Conservation (phyloP, 2,888 invertebrate species). For the Lutraria lutraria region DNA sequence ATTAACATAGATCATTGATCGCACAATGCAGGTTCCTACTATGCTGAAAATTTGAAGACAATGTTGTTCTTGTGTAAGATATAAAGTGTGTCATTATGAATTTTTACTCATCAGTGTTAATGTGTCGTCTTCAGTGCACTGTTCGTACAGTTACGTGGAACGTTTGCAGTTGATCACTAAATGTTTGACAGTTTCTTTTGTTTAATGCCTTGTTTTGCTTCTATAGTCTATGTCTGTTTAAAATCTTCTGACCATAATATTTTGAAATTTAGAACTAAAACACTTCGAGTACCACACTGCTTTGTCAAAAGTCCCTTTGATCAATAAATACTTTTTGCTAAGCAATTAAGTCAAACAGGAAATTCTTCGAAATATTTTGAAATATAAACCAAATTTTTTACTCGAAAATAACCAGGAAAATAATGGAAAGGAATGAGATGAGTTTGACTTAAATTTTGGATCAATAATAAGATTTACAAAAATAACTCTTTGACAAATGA, state of each 20-base stretch:
- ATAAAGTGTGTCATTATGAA: slow-evolving; percentile 31
- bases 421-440: too few relatives aligned
- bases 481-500: too few relatives aligned
- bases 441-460: too few relatives aligned
- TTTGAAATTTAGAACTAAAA: background rate
- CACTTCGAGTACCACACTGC: background rate
- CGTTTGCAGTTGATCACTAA: slow-evolving; percentile 19
- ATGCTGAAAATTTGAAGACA: slow-evolving; percentile 56
- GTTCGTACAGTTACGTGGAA: slow-evolving; percentile 25
- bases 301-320: background rate
- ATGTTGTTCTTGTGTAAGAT: slow-evolving; percentile 63
- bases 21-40: slow-evolving; percentile 49
- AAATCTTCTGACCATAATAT: background rate
- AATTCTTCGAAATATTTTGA: background rate
- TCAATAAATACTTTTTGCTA: background rate
- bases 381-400: background rate
- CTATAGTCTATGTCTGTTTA: background rate
- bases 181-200: slow-evolving; percentile 14
- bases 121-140: slow-evolving; percentile 20
- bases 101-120: slow-evolving; percentile 24
- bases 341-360: background rate
- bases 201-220: slow-evolving; percentile 18
- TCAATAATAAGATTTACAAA: too few relatives aligned
- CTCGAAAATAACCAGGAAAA: background rate
- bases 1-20: background rate